Conservation (phyloP, 2,113 vertebrate genomes). For the Quiscalus mexicanus region DNA sequence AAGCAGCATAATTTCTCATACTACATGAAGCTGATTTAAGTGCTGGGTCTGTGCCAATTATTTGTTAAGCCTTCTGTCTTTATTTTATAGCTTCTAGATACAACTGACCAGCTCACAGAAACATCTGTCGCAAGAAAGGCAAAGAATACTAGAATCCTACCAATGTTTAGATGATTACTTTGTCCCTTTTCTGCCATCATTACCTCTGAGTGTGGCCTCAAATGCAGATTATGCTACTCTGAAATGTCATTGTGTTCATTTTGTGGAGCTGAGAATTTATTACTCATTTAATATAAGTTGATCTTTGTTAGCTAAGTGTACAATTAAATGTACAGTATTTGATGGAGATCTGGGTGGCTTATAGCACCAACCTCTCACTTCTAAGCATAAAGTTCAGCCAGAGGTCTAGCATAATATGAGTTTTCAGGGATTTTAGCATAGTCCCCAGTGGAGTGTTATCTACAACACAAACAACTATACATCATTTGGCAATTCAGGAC, state of each 20-base stretch:
- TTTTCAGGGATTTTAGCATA: constrained; percentile 73
- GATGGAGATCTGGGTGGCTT: constrained; percentile 19
- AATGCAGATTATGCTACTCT: not conserved
- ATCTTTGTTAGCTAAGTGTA: constrained; percentile 25
- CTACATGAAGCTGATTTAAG: constrained; percentile 62
- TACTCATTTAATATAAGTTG: not conserved
- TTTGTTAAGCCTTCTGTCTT: constrained; percentile 64
- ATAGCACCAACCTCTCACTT: constrained; percentile 55
- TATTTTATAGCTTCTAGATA: constrained; percentile 68
- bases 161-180: not conserved
- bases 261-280: constrained; percentile 1
- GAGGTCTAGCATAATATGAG: constrained; percentile 73
- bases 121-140: constrained; percentile 68
- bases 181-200: constrained; percentile 18
- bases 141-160: constrained; percentile 40
- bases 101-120: constrained; percentile 67
- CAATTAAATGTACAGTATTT: constrained; percentile 32
- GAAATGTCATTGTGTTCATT: constrained; percentile 9
- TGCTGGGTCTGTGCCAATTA: constrained; percentile 65
- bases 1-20: constrained; percentile 69
- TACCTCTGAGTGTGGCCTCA: not conserved
- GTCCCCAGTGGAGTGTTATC: constrained; percentile 74
- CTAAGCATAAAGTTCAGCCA: constrained; percentile 75
- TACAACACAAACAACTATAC: constrained; percentile 70
- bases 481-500: constrained; percentile 69